Evolutionary conservation across 92 coral and sea anemone species (phyloP).

Genomic region (Porites rus): DNA sequence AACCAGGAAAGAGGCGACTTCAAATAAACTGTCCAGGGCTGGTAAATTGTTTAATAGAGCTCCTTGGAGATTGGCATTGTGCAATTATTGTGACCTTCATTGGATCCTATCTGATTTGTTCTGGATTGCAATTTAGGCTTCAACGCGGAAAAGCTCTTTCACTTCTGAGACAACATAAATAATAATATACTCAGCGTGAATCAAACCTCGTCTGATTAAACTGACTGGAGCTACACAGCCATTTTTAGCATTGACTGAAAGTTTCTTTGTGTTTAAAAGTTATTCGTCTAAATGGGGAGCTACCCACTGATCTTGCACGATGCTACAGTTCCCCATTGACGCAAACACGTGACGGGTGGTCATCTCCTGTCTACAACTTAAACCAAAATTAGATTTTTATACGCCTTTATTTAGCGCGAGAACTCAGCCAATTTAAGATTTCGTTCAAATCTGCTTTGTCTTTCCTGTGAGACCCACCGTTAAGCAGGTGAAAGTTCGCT

Average conservation of each 20-base stretch:
- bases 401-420: background rate
- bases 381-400: conserved; percentile 5
- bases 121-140: background rate
- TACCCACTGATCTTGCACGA: background rate
- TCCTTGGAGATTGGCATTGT: conserved; percentile 6
- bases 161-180: background rate
- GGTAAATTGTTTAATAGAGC: background rate
- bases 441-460: background rate
- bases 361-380: background rate
- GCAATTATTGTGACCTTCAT: background rate
- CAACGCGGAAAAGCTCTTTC: background rate
- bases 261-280: conserved; percentile 19
- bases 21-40: background rate
- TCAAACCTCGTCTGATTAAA: conserved; percentile 3
- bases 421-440: conserved; percentile 24
- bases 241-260: conserved; percentile 1
- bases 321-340: background rate
- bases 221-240: conserved; percentile 20
- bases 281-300: background rate
- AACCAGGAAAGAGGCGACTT: background rate
- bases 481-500: conserved; percentile 11
- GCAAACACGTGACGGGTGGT: conserved; percentile 42
- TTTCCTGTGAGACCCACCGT: conserved; percentile 2
- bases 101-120: background rate
- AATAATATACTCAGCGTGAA: conserved; percentile 37